A percentile compares a stretch with the other conserved stretches of the same genome.
Conservation (phyloP, 1,140 invertebrate species). For the Scaptomyza montana region DNA sequence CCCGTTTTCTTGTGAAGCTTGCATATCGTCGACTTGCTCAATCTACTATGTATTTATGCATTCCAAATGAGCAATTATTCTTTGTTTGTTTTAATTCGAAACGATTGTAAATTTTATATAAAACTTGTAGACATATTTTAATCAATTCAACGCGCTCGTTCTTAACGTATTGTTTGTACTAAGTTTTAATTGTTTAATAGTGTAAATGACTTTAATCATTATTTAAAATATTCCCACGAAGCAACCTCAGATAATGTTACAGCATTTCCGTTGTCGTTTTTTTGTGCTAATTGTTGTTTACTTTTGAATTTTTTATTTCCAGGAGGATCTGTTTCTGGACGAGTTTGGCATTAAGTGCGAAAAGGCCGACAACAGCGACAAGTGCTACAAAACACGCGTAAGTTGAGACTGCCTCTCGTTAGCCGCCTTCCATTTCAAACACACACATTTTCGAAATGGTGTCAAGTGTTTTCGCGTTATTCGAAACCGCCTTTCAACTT, state of each 20-base stretch:
- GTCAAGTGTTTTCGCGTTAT: constrained; percentile 40
- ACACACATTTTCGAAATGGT: constrained; percentile 9
- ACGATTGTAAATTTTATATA: not conserved
- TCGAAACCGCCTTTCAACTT: constrained; percentile 46
- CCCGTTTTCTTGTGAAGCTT: constrained; percentile 26
- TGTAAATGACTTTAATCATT: constrained; percentile 12
- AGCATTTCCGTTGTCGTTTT: constrained; percentile 25
- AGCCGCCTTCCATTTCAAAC: not conserved
- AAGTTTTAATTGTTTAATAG: constrained; percentile 5
- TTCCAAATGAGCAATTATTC: constrained; percentile 22
- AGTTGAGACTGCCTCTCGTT: constrained; percentile 28
- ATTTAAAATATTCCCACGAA: constrained; percentile 13
- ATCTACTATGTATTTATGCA: constrained; percentile 23
- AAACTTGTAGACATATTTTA: constrained; percentile 2
- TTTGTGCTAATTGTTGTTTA: constrained; percentile 36
- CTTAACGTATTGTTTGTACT: not conserved
- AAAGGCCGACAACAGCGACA: constrained; percentile 67
- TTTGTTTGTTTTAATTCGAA: constrained; percentile 1
- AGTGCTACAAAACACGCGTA: constrained; percentile 75
- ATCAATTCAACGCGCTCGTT: not conserved
- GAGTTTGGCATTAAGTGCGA: constrained; percentile 73
- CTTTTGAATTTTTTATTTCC: constrained; percentile 35
- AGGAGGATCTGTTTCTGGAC: constrained; percentile 78
- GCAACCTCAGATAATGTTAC: not conserved
- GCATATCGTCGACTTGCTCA: constrained; percentile 15